Evolutionary conservation across 2,797 vertebrate species (phyloP).

Genomic region (Microchirus variegatus): DNA sequence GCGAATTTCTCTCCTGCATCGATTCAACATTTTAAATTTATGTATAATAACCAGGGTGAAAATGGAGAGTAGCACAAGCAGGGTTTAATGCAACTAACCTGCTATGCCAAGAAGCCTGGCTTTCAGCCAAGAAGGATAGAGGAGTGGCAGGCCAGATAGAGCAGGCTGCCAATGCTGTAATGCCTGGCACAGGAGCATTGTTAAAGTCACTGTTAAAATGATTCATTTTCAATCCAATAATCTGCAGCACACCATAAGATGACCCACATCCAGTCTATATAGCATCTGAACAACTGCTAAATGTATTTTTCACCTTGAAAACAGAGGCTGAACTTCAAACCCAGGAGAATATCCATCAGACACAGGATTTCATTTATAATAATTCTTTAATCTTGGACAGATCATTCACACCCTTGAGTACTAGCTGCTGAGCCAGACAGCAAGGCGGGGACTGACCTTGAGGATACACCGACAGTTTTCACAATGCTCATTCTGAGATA

Average conservation of each 20-base stretch:
- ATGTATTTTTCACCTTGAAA: slow-evolving; percentile 73
- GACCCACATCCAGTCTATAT: slow-evolving; percentile 67
- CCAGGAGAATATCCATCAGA: slow-evolving; percentile 47
- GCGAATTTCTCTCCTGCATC: slow-evolving; percentile 41
- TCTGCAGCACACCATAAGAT: slow-evolving; percentile 59
- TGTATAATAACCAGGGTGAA: slow-evolving; percentile 58
- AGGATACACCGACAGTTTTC: slow-evolving; percentile 15
- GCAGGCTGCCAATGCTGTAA: slow-evolving; percentile 65
- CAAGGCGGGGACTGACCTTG: slow-evolving; percentile 42
- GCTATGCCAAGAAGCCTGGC: slow-evolving; percentile 66
- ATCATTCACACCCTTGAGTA: slow-evolving; percentile 23
- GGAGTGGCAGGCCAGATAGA: slow-evolving; percentile 51
- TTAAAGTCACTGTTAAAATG: slow-evolving; percentile 75
- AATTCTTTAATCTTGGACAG: slow-evolving; percentile 38
- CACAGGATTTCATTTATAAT: slow-evolving; percentile 53
- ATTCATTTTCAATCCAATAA: slow-evolving; percentile 75
- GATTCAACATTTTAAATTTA: slow-evolving; percentile 48
- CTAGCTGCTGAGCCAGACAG: slow-evolving; percentile 13
- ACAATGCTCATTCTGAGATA: slow-evolving; percentile 3
- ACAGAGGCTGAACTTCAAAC: slow-evolving; percentile 53
- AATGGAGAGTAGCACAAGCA: slow-evolving; percentile 55
- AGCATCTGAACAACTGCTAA: slow-evolving; percentile 68
- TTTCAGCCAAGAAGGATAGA: slow-evolving; percentile 58
- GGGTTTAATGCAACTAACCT: slow-evolving; percentile 61
- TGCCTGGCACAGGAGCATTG: slow-evolving; percentile 73